Evolutionary conservation across 1,140 invertebrate species (phyloP).

Genomic region (Scaptomyza pallida): DNA sequence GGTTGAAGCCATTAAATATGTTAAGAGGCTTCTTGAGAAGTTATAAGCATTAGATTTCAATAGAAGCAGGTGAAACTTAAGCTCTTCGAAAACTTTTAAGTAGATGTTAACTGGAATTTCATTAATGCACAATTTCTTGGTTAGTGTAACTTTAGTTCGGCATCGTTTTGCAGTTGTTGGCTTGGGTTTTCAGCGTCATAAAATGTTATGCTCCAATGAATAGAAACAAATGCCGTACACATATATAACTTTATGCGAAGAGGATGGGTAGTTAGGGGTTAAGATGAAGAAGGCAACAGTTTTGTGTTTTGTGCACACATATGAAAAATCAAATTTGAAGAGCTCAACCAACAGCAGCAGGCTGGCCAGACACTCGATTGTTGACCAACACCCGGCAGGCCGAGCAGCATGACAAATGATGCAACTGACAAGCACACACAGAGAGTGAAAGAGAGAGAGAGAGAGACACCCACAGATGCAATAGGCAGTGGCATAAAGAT

Average conservation of each 20-base stretch:
- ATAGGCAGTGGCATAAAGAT: conserved; percentile 37
- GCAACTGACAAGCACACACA: conserved; percentile 36
- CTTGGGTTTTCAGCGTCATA: conserved; percentile 67
- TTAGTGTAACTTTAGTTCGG: conserved; percentile 21
- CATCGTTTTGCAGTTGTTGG: conserved; percentile 17
- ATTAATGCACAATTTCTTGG: neutral
- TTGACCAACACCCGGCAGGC: conserved; percentile 40
- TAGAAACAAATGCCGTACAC: conserved; percentile 75
- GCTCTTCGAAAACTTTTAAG: too few species aligned
- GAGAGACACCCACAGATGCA: conserved; percentile 16
- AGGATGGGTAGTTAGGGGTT: neutral
- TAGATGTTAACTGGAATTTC: too few species aligned
- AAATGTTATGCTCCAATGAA: conserved; percentile 76
- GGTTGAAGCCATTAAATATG: neutral
- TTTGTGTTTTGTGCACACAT: conserved; percentile 18
- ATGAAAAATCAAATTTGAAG: conserved; percentile 69
- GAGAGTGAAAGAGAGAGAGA: too few species aligned
- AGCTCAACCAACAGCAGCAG: conserved; percentile 67
- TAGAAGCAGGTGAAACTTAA: neutral
- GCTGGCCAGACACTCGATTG: conserved; percentile 38
- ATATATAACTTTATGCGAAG: conserved; percentile 74
- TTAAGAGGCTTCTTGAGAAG: neutral
- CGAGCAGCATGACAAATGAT: conserved; percentile 65
- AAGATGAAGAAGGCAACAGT: conserved; percentile 39
- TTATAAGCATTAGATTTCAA: neutral